Evolutionary conservation across 1,140 invertebrate genomes (phyloP).

Genomic region (Gryon sp.): DNA sequence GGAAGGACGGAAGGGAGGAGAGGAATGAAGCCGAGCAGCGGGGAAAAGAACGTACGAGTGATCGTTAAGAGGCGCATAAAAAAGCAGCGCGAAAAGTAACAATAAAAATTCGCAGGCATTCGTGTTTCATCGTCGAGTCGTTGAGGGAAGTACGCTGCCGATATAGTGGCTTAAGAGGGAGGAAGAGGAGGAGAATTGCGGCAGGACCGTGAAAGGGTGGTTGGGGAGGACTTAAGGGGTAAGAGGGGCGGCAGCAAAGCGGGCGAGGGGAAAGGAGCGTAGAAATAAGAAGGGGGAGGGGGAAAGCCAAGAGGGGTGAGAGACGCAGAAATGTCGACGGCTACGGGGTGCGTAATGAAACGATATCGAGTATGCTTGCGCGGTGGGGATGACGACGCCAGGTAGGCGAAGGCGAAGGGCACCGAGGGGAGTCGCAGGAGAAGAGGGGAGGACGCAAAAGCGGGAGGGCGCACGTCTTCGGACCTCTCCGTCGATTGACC

Average conservation of each 20-base stretch:
- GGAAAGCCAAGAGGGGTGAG: constrained; percentile 19
- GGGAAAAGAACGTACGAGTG: constrained; percentile 57
- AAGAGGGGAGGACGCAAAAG: constrained; percentile 26
- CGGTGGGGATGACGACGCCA: constrained; percentile 29
- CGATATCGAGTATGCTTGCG: constrained; percentile 75
- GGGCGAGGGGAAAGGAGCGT: no score
- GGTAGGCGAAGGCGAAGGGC: constrained; percentile 46
- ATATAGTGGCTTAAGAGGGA: constrained; percentile 12
- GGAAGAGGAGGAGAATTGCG: no score
- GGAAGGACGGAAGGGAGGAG: constrained; percentile 38
- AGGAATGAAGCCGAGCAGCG: neutral
- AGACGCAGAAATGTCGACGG: constrained; percentile 52
- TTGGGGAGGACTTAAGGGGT: no score
- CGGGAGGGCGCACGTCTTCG: constrained; percentile 72
- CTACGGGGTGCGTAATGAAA: constrained; percentile 76
- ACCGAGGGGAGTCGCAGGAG: no score
- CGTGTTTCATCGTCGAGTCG: constrained; percentile 75
- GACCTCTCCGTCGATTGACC: constrained; percentile 77
- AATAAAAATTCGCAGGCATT: constrained; percentile 79
- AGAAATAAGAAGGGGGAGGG: no score
- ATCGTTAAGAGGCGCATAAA: constrained; percentile 68
- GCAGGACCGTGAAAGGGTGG: no score
- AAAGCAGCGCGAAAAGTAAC: constrained; percentile 74
- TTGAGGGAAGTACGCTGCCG: constrained; percentile 41
- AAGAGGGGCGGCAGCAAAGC: neutral